Conservation (phyloP, 2,113 vertebrate genomes). For the Caranx ignobilis region DNA sequence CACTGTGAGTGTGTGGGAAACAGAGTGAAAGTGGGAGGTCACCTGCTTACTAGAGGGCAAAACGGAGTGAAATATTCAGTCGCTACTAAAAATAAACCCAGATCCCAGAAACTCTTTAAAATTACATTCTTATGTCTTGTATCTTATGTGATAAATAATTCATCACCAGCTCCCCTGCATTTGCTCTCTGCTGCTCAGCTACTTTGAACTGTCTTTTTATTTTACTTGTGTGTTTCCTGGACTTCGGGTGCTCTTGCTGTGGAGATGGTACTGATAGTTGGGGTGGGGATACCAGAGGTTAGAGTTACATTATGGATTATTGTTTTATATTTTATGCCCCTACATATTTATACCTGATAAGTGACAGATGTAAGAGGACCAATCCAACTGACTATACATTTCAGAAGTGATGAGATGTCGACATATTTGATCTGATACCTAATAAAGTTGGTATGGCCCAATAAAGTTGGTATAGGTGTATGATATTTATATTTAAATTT, state of each 20-base stretch:
- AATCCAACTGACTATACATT: too few relatives aligned
- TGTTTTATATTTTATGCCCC: too few relatives aligned
- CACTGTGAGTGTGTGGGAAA: constrained; percentile 5
- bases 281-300: not conserved
- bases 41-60: constrained; percentile 51
- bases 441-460: too few relatives aligned
- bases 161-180: constrained; percentile 29
- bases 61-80: constrained; percentile 61
- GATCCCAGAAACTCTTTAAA: constrained; percentile 63
- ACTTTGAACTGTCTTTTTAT: constrained; percentile 31
- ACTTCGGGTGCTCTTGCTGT: constrained; percentile 6
- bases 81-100: constrained; percentile 67
- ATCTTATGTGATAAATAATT: constrained; percentile 66
- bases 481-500: too few relatives aligned
- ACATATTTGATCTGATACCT: too few relatives aligned
- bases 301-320: not conserved
- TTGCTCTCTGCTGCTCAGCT: constrained; percentile 26
- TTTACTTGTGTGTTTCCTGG: constrained; percentile 3
- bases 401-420: too few relatives aligned
- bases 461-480: too few relatives aligned
- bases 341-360: not conserved
- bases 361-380: too few relatives aligned
- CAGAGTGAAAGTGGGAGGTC: constrained; percentile 4
- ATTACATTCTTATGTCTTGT: constrained; percentile 62
- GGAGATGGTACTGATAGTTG: not conserved